Base-by-base conservation (phyloP, 2,113 vertebrate genomes). In the Setophaga petechia region DNA sequence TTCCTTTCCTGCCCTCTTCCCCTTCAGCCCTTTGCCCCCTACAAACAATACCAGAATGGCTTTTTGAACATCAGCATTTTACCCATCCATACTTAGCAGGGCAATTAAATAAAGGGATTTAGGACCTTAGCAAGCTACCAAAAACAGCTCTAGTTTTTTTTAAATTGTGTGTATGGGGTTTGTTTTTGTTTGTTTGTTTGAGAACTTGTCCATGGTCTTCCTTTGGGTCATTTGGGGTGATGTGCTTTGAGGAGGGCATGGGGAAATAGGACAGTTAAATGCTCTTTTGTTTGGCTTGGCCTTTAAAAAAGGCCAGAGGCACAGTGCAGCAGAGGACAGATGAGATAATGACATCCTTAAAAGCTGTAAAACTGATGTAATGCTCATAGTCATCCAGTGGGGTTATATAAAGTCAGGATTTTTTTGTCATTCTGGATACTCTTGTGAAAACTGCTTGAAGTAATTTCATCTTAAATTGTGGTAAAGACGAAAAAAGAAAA, bases 281-380 rank as follows among this genome's bases (percentile, higher is more conserved):
- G 51, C 54, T 88, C 21, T 76, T 51, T 55, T 90, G 49, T 90
- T 93, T 63, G n/a, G 71, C 63, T 75, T 89, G 69, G n/a, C n/a
- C 62, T 86, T 89, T 77, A 72, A 67, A 85, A 85, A 86, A 75
- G 43, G 74, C 77, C 69, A 63, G 71, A 92, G 77, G 89, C 59
- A 86, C 68, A 95, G 91, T 78, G 54, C 67, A 81, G 43, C 8
- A 76, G 81, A 84, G 93, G 85, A 67, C 58, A 68, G 43, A 85
- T 75, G 85, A 95, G 88, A 85, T 95, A 93, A 96, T 90, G 79
- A 80, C 57, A 59, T 79, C 74, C 75, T 80, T 96, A 77, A 93
- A 94, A 96, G 87, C 84, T 55, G 19, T 92, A 92, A 59, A 68
- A 87, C 65, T 95, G 92, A 83, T 81, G 88, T 80, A 79, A 73